phyloP scores from a whole-genome alignment of 1,140 invertebrate species.

The Wasmannia auropunctata region DNA sequence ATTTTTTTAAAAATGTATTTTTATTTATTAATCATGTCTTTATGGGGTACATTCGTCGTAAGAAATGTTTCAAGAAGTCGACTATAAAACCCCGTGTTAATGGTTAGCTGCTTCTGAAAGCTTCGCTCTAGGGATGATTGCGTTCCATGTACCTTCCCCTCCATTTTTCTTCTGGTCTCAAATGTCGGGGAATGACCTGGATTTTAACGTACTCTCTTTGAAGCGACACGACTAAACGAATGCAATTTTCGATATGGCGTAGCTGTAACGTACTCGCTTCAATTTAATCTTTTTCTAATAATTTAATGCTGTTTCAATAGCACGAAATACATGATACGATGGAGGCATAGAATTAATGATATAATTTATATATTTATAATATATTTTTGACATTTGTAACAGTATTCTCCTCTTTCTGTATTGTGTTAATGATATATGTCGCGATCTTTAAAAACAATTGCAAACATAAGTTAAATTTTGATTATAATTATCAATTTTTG shows the following conservation, averaged over 20 bases:
- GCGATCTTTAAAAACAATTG: neutral
- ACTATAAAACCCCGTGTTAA: conserved; percentile 6
- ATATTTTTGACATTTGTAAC: conserved; percentile 18
- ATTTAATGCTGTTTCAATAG: neutral
- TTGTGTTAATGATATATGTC: neutral
- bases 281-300: conserved; percentile 44
- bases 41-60: too few relatives aligned
- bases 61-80: neutral
- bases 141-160: conserved; percentile 13
- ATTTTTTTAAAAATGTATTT: neutral
- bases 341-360: neutral
- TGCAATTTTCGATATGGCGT: conserved; percentile 69
- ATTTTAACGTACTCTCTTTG: conserved; percentile 72
- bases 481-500: neutral
- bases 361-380: too few relatives aligned
- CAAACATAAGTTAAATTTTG: neutral
- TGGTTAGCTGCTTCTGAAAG: conserved; percentile 17
- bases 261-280: conserved; percentile 39
- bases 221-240: conserved; percentile 68
- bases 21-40: neutral
- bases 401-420: neutral
- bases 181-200: conserved; percentile 54
- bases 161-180: conserved; percentile 50
- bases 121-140: conserved; percentile 42
- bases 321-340: neutral